Base-by-base conservation (phyloP, 2,888 invertebrate species). In the Cheilosia scutellata region DNA sequence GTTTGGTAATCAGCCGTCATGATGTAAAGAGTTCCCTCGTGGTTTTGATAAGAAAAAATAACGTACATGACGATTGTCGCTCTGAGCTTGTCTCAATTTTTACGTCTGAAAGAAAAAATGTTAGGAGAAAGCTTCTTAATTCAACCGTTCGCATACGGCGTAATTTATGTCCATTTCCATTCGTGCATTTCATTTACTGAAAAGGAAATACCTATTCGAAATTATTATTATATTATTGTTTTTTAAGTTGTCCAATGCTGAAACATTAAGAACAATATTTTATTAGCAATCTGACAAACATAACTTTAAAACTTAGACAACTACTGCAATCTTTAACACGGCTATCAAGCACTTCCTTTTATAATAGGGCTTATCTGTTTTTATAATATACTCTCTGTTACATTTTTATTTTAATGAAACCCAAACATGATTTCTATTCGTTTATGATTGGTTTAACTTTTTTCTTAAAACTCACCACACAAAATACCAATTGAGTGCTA, bases 391-490 rank as follows among this genome's bases (percentile, higher is more conserved):
- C 37, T 20, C 1, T 51, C 25, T 47, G 5, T 77, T 53, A 16
- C 31, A 31, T 25, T 63, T 76, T 6, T 16, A 60, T 25, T 77
- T 57, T 11, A 20, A 53, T 40, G 11, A 63, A 25, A 55, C 16
- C 27, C 20, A 13, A 4, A 31, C 16, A 27, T 20, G 20, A 20
- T 37, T 74, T 74, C 47, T 40, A 2, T 72, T 66, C 9, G 27
- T 9, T 60, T 47, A 31, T 60, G 4, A 51, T 44, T 80, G 25
- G 5, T 76, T 63, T 72, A 42, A 27, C 37, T 82, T 72, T 72
- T 37, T 70, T 88, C 75, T 71, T 72, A 57, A 78, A 91, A 92
- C 92, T 92, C 91, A 91, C 91, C 92, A 92, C 92, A 92, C 92
- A 92, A 92, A 92, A 92, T 92, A 90, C 88, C 86, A 62, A 86